Evolutionary conservation across 2,113 vertebrate genomes (phyloP).

Genomic region (Dolichallabes microphthalmus): DNA sequence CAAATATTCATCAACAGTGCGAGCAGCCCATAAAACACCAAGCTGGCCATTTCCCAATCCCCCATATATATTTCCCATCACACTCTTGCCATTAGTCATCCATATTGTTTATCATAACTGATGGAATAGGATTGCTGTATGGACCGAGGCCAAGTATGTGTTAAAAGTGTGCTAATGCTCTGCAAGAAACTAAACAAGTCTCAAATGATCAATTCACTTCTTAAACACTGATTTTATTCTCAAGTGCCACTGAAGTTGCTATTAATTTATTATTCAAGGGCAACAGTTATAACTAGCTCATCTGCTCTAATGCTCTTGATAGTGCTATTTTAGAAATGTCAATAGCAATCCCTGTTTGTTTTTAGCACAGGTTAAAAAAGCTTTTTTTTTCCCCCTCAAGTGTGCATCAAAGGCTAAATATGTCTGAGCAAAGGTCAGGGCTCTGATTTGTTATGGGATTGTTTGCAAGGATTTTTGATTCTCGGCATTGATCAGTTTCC

Average conservation of each 20-base stretch:
- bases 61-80: conserved; percentile 65
- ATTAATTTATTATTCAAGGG: conserved; percentile 31
- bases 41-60: conserved; percentile 66
- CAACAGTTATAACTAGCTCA: conserved; percentile 9
- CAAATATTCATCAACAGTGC: conserved; percentile 79
- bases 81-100: conserved; percentile 70
- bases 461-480: conserved; percentile 76
- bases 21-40: conserved; percentile 72
- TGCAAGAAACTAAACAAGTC: conserved; percentile 28
- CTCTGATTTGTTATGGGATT: conserved; percentile 73
- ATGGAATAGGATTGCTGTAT: conserved; percentile 33
- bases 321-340: conserved; percentile 9
- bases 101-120: conserved; percentile 62
- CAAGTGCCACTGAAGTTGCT: conserved; percentile 8
- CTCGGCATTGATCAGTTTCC: conserved; percentile 77
- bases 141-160: conserved; percentile 21
- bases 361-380: conserved; percentile 51
- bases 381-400: conserved; percentile 63
- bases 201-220: conserved; percentile 28
- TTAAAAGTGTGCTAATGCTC: conserved; percentile 44
- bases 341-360: conserved; percentile 25
- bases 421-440: conserved; percentile 70
- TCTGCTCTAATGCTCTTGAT: conserved; percentile 3
- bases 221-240: conserved; percentile 23
- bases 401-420: conserved; percentile 73